phyloP scores from a whole-genome alignment of 2,113 vertebrate species.

The Pterocles burchelli region DNA sequence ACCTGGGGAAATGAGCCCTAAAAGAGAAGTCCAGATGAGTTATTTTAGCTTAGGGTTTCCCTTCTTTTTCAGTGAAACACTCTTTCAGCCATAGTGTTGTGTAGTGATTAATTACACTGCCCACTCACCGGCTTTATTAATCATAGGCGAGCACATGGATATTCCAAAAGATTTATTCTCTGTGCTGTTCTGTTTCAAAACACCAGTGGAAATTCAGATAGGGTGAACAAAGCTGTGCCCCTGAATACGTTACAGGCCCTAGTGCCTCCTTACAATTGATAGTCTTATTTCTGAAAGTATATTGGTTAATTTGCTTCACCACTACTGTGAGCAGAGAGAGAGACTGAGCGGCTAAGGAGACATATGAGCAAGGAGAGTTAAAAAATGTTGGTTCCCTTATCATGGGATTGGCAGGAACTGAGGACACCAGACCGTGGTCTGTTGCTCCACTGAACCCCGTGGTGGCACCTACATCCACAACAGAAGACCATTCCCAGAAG shows the following conservation, averaged over 20 bases:
- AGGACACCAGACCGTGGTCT: not conserved
- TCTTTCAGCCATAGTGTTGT: not conserved
- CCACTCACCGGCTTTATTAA: not conserved
- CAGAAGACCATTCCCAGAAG: not conserved
- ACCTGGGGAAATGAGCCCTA: not conserved
- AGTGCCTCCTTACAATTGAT: not conserved
- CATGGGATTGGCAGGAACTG: not conserved
- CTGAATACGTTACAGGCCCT: not conserved
- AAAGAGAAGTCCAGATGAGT: not conserved
- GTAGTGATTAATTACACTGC: not conserved
- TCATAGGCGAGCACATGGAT: not conserved
- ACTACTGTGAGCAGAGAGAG: not conserved
- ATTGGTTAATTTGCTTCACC: not conserved
- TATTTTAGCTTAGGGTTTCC: not conserved
- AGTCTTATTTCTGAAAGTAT: not conserved
- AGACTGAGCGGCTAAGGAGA: not conserved
- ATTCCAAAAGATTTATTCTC: not conserved
- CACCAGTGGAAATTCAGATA: not conserved
- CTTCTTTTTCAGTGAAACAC: not conserved
- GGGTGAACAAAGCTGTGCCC: not conserved
- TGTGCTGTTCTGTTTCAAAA: not conserved
- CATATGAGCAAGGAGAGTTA: not conserved
- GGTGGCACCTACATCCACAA: not conserved
- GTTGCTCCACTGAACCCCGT: not conserved
- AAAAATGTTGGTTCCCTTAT: not conserved